A percentile compares a stretch with the other conserved stretches of the same genome.
These are phyloP conservation scores for Paedocypris micromegethes DNA, from an alignment of 2,797 vertebrate species.

Conservation along the genomic window DNA sequence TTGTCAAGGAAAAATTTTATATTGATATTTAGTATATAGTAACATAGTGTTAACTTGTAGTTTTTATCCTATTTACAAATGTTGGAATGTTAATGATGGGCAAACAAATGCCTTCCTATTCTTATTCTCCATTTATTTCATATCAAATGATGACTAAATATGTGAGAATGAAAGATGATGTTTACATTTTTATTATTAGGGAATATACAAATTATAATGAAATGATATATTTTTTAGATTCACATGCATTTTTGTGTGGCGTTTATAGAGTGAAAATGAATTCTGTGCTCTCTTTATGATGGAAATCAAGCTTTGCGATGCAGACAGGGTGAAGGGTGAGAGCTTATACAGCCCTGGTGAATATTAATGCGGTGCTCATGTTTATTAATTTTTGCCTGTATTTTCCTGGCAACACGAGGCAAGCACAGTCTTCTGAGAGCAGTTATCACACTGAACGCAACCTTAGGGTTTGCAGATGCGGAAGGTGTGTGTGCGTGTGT, in stretches of 20 bases:
- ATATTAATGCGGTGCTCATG: constrained; percentile 39
- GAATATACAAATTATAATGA: no score
- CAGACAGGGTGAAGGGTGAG: constrained; percentile 20
- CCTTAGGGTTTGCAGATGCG: constrained; percentile 7
- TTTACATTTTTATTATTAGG: no score
- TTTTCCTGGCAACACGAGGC: constrained; percentile 17
- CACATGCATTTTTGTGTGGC: constrained; percentile 1
- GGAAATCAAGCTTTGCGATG: constrained; percentile 31
- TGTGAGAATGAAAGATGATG: no score
- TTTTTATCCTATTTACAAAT: no score
- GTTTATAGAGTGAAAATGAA: constrained; percentile 26
- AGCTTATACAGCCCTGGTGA: constrained; percentile 21
- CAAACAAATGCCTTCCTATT: no score
- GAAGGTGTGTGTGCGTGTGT: not conserved
- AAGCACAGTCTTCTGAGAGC: constrained; percentile 15
- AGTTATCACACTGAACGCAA: constrained; percentile 23
- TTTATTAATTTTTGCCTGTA: constrained; percentile 32
- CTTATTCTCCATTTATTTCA: no score
- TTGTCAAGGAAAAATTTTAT: no score
- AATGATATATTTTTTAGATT: not conserved
- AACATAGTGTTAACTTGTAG: no score
- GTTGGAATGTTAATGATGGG: no score
- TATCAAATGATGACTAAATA: no score
- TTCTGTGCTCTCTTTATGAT: constrained; percentile 31
- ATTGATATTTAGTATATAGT: no score